Base-by-base conservation (phyloP, 1,140 invertebrate species). In the Ptiloglossa arizonensis region DNA sequence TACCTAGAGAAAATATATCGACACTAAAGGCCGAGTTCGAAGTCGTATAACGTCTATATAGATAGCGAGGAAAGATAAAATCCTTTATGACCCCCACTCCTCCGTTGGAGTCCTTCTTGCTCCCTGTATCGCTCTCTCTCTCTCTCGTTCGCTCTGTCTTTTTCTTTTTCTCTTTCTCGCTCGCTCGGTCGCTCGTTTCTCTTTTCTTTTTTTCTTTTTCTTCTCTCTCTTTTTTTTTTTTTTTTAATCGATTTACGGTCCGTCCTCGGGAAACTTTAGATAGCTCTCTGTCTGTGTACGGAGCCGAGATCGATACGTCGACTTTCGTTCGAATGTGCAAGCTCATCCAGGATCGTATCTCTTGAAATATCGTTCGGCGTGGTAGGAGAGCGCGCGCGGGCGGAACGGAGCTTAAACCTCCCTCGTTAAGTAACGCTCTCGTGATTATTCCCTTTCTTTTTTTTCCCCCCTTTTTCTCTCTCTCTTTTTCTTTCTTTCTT, bases 281-380 rank as follows among this genome's bases (percentile, higher is more conserved):
- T 54, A 66, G 35, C 5, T 32, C 41, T 57, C 66, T 19, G 19
- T 44, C 38, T 59, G n/a, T 60, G 32, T 22, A 35, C 32, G 32
- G 9, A n/a, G 13, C 19, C 62, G 63, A 75, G 52, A 75, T 75
- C 72, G 63, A 75, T 75, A 73, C 41, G 59, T 85, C 72, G 79
- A 82, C 75, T 84, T 78, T 88, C 79, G 76, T 83, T 83, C 81
- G 80, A 88, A 90, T 88, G 88, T 89, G 89, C 89, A 88, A 84
- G 88, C 88, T 89, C 89, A 89, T 89, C 86, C 86, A 66, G 83
- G 85, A 84, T 87, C 86, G 84, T 88, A 89, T 89, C 89, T 87
- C 85, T 90, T 88, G 87, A 88, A 78, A 78, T 79, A 73, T 72
- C 75, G 67, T 77, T 62, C 87, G 86, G 84, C 87, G 85, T 89